Evolutionary conservation across 2,113 vertebrate genomes (phyloP).

Genomic region (Peucedramus taeniatus): DNA sequence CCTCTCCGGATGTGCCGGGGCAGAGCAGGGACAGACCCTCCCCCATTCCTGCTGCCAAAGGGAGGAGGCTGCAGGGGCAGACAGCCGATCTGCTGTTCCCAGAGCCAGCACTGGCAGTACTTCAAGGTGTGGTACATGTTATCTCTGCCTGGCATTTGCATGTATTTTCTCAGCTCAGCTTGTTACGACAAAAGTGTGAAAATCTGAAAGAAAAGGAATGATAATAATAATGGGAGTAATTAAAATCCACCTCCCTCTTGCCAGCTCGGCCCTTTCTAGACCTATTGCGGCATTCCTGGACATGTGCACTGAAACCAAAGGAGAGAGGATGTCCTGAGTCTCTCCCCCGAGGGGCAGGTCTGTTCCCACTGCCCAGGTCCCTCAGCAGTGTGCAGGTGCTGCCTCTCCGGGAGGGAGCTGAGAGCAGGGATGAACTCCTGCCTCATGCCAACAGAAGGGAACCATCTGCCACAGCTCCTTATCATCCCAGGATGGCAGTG

Average conservation of each 20-base stretch:
- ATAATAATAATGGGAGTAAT: constrained; percentile 53
- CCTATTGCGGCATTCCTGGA: not conserved
- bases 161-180: constrained; percentile 57
- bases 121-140: constrained; percentile 26
- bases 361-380: not conserved
- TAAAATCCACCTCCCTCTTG: constrained; percentile 38
- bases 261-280: not conserved
- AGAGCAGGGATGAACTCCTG: constrained; percentile 2
- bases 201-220: constrained; percentile 40
- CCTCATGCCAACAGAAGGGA: constrained; percentile 42
- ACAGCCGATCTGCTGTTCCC: not conserved
- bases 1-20: fast-evolving
- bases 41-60: not conserved
- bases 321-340: not conserved
- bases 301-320: not conserved
- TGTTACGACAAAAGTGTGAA: constrained; percentile 57
- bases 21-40: not conserved
- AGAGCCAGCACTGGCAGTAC: constrained; percentile 15
- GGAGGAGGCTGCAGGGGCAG: not conserved
- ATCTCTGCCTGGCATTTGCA: constrained; percentile 45
- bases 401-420: not conserved
- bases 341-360: not conserved
- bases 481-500: constrained; percentile 34
- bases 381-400: not conserved
- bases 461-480: constrained; percentile 44